Conservation (phyloP, 2,888 invertebrate species). For the Pristionchus exspectatus region DNA sequence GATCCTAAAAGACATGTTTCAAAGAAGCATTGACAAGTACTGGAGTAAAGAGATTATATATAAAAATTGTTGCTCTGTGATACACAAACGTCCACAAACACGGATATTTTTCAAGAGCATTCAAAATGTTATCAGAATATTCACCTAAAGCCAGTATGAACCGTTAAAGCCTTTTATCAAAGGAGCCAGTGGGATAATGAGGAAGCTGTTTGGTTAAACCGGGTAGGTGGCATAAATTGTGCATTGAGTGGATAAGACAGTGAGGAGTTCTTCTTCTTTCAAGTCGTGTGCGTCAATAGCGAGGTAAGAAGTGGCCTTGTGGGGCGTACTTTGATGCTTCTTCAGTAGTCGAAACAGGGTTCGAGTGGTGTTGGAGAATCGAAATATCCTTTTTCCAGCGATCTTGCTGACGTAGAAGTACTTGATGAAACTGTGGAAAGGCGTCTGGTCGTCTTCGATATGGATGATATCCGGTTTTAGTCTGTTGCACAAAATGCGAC, state of each 20-base stretch:
- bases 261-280: neutral
- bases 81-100: too few relatives aligned
- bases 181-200: too few relatives aligned
- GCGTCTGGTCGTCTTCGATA: neutral
- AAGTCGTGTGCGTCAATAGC: neutral
- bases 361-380: neutral
- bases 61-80: too few relatives aligned
- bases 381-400: neutral
- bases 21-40: too few relatives aligned
- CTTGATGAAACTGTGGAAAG: neutral
- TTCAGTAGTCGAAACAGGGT: neutral
- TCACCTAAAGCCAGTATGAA: neutral
- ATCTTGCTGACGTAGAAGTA: neutral
- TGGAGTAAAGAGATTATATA: too few relatives aligned
- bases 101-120: too few relatives aligned
- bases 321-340: neutral
- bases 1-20: neutral
- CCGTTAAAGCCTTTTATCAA: too few relatives aligned
- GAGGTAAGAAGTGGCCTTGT: neutral
- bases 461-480: neutral
- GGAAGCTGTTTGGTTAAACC: neutral
- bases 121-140: too few relatives aligned
- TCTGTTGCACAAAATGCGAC: constrained; percentile 9
- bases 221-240: neutral
- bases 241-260: neutral